phyloP scores from a whole-genome alignment of 2,113 vertebrate genomes.

The Pomatorhinus ruficollis region DNA sequence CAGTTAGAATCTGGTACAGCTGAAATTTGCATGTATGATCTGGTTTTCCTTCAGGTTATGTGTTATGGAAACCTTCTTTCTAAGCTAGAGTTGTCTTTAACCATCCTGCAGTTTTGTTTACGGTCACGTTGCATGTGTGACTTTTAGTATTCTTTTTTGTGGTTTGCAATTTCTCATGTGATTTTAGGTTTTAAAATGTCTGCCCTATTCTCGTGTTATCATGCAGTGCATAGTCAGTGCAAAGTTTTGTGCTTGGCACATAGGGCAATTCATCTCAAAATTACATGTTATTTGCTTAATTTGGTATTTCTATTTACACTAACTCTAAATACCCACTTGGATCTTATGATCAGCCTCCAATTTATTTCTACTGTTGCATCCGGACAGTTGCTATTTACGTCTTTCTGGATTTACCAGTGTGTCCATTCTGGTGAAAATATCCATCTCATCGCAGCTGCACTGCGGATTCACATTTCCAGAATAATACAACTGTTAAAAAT shows the following conservation, averaged over 20 bases:
- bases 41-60: not conserved
- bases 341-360: slow-evolving; percentile 55
- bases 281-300: slow-evolving; percentile 67
- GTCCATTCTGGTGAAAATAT: not conserved
- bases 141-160: not conserved
- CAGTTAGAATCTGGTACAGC: not conserved
- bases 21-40: not conserved
- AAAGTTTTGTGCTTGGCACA: slow-evolving; percentile 14
- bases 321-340: slow-evolving; percentile 49
- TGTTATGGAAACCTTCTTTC: not conserved
- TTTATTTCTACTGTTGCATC: slow-evolving; percentile 59
- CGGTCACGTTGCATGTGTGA: not conserved
- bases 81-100: not conserved
- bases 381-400: slow-evolving; percentile 26
- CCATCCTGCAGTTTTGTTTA: not conserved
- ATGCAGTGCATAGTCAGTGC: not conserved
- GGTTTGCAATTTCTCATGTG: not conserved
- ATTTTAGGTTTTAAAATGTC: slow-evolving; percentile 33
- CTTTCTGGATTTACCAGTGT: not conserved
- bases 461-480: not conserved
- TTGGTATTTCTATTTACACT: slow-evolving; percentile 63
- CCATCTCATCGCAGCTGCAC: not conserved
- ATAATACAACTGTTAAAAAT: not conserved
- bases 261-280: slow-evolving; percentile 45
- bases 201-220: not conserved